Evolutionary conservation across 2,113 vertebrate genomes (phyloP), one percentile per base, ranked within the genome.

Genomic region (Corvus moneduloides): DNA sequence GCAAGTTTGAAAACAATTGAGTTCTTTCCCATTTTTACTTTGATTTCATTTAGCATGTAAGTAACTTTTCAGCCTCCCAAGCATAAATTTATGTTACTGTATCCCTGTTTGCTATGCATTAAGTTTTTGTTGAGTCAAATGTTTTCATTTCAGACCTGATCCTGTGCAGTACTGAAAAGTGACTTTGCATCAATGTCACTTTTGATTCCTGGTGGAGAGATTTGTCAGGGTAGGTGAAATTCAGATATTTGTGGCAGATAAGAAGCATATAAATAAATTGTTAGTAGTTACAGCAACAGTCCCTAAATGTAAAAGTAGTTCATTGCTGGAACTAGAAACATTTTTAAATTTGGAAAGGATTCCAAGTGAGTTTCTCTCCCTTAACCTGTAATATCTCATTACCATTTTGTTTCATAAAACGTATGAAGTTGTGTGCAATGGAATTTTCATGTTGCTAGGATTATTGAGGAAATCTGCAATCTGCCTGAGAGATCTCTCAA

Each of bases 1-100:
- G 75, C 64, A 68, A 94, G 84, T 94, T 77, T 73, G 58, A 93
- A 96, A 96, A 88, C 54, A 93, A 68, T 64, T 9, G 35, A 78
- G 22, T 79, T 69, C 56, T 87, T 82, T 39, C 44, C 23, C 37
- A 5, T 82, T 94, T 90, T 86, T 89, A 48, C 61, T 84, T 84
- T 44, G 43, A 49, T 43, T 89, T 93, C 32, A 26, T 71, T 87
- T 74, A 37, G 13, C 7, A 54, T 5, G 7, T 49, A 37, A 46
- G 48, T 54, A 89, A 72, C 52, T 82, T 79, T 49, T 44, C 58
- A 46, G 39, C 46, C 33, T 35, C 62, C 37, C 56, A 33, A 16
- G 62, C 76, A n/a, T 37, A 52, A 62, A 13, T 73, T 51, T 67
- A 21, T 67, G 28, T 66, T 71, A 55, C 56, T 63, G 9, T 76